These are phyloP conservation scores for Miniopterus natalensis DNA, from an alignment of 2,113 vertebrate genomes.

Conservation along the genomic window DNA sequence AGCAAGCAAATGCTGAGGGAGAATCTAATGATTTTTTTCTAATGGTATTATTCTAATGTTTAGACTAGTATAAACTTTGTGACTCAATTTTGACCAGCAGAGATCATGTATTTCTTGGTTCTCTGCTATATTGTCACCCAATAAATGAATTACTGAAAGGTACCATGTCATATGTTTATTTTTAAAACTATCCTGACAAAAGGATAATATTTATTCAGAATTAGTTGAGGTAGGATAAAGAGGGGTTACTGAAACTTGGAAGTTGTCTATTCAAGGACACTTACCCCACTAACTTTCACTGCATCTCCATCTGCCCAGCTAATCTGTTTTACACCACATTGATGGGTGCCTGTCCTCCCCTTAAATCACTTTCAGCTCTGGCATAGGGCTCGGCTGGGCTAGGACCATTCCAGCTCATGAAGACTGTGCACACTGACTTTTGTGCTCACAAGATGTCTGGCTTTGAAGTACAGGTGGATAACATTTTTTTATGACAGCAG, in stretches of 20 bases:
- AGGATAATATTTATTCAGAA: background rate
- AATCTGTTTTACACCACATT: background rate
- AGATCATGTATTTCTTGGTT: background rate
- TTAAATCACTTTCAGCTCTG: background rate
- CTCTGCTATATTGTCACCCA: background rate
- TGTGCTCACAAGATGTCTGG: background rate
- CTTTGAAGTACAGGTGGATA: background rate
- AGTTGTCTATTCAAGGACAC: background rate
- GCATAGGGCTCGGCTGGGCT: background rate
- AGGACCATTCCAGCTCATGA: background rate
- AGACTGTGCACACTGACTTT: background rate
- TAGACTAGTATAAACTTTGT: background rate
- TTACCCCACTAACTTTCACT: background rate
- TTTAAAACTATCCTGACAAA: background rate
- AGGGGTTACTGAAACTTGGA: background rate
- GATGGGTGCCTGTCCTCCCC: fast-evolving
- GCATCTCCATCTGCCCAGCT: background rate
- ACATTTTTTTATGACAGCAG: background rate
- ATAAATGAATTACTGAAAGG: background rate
- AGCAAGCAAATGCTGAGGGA: background rate
- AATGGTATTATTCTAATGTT: background rate
- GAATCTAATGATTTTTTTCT: background rate
- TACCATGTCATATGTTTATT: background rate
- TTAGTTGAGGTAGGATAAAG: background rate
- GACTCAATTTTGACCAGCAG: background rate